Percentiles rank a stretch among this genome's conserved stretches.
Conservation (phyloP, 2,888 invertebrate genomes). For the Sclerodermus sp. region DNA sequence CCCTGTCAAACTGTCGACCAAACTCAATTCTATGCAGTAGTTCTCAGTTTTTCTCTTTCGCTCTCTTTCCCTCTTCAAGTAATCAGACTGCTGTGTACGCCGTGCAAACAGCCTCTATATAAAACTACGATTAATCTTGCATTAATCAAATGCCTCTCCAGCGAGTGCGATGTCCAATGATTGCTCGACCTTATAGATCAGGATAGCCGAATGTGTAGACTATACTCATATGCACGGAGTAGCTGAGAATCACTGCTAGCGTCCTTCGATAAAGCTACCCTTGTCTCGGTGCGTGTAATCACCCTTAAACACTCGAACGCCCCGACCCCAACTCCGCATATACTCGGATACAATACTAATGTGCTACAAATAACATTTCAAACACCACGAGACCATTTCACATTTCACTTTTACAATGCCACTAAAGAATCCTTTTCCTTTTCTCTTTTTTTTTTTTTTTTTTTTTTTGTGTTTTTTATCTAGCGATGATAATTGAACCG, state of each 20-base stretch:
- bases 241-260: constrained; percentile 44
- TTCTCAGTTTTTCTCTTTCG: constrained; percentile 41
- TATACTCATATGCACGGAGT: too few relatives aligned
- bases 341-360: constrained; percentile 55
- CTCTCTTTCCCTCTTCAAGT: too few relatives aligned
- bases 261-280: constrained; percentile 56
- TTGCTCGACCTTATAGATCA: too few relatives aligned
- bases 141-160: too few relatives aligned
- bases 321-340: constrained; percentile 40
- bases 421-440: constrained; percentile 23
- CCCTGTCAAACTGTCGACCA: constrained; percentile 53
- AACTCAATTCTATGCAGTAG: constrained; percentile 53
- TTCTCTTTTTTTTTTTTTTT: too few relatives aligned
- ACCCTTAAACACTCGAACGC: constrained; percentile 57
- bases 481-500: too few relatives aligned
- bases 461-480: too few relatives aligned
- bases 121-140: too few relatives aligned
- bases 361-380: constrained; percentile 56
- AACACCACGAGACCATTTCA: constrained; percentile 51
- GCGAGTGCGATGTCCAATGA: too few relatives aligned
- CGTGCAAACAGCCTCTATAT: too few relatives aligned
- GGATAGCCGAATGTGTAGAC: too few relatives aligned
- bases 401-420: constrained; percentile 54
- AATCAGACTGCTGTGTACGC: too few relatives aligned
- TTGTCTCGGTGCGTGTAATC: constrained; percentile 56